A percentile compares a stretch with the other conserved stretches of the same genome.
phyloP scores from a whole-genome alignment of 2,113 vertebrate genomes.

The Rhynchomys soricoides region DNA sequence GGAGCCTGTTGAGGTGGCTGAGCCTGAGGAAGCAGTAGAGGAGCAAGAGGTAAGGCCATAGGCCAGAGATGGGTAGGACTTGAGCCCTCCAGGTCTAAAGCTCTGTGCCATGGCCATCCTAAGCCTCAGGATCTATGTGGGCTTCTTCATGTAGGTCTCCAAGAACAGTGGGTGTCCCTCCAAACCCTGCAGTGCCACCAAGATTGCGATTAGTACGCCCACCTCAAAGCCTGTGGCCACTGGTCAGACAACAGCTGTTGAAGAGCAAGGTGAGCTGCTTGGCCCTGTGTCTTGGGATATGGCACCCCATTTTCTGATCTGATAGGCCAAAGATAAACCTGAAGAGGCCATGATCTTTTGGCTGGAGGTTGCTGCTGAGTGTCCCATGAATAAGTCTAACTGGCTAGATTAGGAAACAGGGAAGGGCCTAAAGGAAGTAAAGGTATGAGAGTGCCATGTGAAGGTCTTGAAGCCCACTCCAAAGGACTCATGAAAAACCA shows the following conservation, averaged over 20 bases:
- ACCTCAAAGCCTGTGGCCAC: accelerated
- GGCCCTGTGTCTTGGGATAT: not conserved
- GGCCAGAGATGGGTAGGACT: not conserved
- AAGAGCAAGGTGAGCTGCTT: conserved; percentile 43
- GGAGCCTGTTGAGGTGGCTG: not conserved
- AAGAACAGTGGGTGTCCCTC: not conserved
- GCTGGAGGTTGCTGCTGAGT: not conserved
- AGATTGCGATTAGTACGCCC: not conserved
- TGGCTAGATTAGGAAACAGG: not conserved
- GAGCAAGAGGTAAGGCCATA: conserved; percentile 50
- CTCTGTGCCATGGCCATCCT: too few relatives aligned
- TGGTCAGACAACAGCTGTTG: not conserved
- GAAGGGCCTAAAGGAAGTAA: not conserved
- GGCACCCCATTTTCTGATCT: not conserved
- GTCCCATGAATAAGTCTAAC: accelerated
- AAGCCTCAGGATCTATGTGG: not conserved
- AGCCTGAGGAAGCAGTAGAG: not conserved
- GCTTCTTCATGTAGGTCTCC: conserved; percentile 61
- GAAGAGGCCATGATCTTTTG: not conserved
- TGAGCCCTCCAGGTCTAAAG: accelerated
- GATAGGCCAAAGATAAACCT: not conserved
- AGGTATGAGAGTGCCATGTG: not conserved
- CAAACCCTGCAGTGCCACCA: not conserved
- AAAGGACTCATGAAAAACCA: not conserved
- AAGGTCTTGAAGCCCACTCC: not conserved